A percentile compares a stretch with the other conserved stretches of the same genome.
Conservation (phyloP, 2,113 vertebrate species). For the Strix aluco region DNA sequence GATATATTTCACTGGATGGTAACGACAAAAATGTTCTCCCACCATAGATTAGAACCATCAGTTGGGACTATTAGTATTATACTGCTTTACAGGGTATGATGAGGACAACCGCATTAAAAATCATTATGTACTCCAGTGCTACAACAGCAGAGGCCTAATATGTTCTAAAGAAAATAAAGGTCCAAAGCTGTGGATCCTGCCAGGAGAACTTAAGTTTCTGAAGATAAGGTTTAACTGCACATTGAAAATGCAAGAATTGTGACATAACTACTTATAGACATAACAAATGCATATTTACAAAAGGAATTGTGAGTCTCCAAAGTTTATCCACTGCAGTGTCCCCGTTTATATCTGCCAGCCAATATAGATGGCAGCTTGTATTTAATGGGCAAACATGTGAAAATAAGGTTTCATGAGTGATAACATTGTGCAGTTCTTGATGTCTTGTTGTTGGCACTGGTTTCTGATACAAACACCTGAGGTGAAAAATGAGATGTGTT, state of each 20-base stretch:
- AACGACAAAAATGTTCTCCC: not conserved
- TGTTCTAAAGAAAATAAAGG: not conserved
- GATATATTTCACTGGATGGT: not conserved
- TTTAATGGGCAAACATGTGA: not conserved
- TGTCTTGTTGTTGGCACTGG: not conserved
- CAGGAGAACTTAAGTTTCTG: not conserved
- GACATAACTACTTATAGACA: not conserved
- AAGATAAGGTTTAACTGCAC: not conserved
- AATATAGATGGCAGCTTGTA: not conserved
- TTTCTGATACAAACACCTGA: conserved; percentile 13
- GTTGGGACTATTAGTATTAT: not conserved
- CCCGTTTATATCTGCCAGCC: not conserved
- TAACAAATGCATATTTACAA: not conserved
- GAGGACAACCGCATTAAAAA: not conserved
- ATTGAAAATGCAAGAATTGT: not conserved
- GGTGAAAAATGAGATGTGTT: conserved; percentile 45
- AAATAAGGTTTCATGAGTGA: not conserved
- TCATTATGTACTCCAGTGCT: not conserved
- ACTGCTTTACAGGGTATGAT: not conserved
- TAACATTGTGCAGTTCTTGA: not conserved
- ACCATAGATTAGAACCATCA: not conserved
- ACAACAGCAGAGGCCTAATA: not conserved
- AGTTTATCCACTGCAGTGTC: not conserved
- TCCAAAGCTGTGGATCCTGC: not conserved
- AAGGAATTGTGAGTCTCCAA: not conserved